phyloP scores from a whole-genome alignment of 2,797 vertebrate species.

The Anguilla obscura region DNA sequence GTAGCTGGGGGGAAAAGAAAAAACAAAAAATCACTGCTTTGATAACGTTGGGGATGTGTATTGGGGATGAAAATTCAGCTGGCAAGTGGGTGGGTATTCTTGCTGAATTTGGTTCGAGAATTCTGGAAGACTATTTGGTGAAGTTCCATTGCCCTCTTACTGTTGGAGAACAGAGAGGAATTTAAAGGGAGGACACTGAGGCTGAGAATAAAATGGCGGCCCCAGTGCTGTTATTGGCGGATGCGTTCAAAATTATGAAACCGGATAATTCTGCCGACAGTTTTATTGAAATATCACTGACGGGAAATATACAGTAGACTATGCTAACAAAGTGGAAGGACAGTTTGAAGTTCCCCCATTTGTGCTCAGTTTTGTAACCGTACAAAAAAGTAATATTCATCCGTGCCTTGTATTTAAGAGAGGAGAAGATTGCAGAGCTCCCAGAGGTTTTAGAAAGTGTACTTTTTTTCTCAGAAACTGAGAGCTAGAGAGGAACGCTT shows the following conservation, averaged over 20 bases:
- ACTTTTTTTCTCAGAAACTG: constrained; percentile 75
- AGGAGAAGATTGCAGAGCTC: constrained; percentile 63
- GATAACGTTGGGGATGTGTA: background rate
- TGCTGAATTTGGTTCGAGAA: background rate
- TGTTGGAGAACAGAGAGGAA: constrained; percentile 8
- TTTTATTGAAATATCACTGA: constrained; percentile 31
- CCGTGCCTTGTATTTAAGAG: constrained; percentile 95
- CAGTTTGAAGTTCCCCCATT: constrained; percentile 73
- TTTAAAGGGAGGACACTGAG: background rate
- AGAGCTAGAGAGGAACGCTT: constrained; percentile 76
- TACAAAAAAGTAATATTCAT: constrained; percentile 94
- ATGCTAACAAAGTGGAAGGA: constrained; percentile 68
- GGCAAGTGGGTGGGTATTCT: background rate
- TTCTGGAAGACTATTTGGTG: background rate
- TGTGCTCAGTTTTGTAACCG: constrained; percentile 87
- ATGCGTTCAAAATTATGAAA: constrained; percentile 18
- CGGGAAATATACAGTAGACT: constrained; percentile 25
- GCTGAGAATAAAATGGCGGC: background rate
- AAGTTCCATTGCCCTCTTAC: background rate
- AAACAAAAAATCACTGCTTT: background rate
- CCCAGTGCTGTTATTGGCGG: background rate
- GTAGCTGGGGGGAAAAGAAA: background rate
- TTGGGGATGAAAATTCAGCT: background rate
- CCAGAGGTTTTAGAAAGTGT: constrained; percentile 80
- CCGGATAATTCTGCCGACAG: constrained; percentile 25